Evolutionary conservation across 2,797 vertebrate species (phyloP).

Genomic region (Oceanodroma leucorhoa): DNA sequence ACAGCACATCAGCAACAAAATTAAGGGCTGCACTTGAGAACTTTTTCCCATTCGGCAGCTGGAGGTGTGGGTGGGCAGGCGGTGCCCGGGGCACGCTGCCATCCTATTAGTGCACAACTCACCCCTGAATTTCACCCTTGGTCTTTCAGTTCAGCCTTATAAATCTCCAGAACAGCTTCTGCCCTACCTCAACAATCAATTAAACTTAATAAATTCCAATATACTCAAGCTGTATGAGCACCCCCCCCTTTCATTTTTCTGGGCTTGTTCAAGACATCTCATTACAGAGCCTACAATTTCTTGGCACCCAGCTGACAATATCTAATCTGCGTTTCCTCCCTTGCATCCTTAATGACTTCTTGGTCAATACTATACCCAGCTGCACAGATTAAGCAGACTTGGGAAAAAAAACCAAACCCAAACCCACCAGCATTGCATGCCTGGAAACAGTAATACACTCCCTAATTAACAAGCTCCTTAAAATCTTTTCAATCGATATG

Average conservation of each 20-base stretch:
- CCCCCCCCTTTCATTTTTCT: not conserved
- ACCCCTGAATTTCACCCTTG: not conserved
- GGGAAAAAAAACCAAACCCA: not conserved
- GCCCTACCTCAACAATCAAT: not conserved
- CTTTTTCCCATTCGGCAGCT: not conserved
- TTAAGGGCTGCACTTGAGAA: not conserved
- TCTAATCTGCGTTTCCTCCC: not conserved
- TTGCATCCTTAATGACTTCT: slow-evolving; percentile 28
- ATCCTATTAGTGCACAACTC: not conserved
- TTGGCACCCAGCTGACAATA: slow-evolving; percentile 35
- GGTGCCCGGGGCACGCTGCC: not conserved
- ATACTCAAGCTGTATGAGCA: not conserved
- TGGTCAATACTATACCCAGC: slow-evolving; percentile 14
- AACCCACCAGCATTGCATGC: not conserved
- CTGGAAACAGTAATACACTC: not conserved
- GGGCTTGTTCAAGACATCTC: slow-evolving; percentile 11
- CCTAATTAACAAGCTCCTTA: not conserved
- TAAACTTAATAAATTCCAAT: slow-evolving; percentile 24
- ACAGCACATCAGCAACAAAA: not conserved
- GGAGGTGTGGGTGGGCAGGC: not conserved
- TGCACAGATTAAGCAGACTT: not conserved
- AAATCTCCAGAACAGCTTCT: not conserved
- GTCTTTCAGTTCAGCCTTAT: not conserved
- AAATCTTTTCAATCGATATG: not conserved
- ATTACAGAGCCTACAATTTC: slow-evolving; percentile 9